Conservation (phyloP, 2,888 invertebrate genomes). For the Drosophila parthenogenetica region DNA sequence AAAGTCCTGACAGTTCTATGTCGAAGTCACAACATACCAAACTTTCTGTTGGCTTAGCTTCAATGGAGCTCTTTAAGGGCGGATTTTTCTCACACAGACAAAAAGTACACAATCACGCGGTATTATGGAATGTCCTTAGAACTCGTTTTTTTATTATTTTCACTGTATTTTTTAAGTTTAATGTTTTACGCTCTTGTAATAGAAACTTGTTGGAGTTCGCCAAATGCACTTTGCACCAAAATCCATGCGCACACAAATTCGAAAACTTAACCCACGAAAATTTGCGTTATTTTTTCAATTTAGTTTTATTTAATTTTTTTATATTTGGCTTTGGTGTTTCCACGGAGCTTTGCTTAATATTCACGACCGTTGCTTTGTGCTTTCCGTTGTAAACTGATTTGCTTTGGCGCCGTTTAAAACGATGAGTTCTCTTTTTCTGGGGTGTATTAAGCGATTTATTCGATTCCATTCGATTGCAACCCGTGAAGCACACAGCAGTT, state of each 20-base stretch:
- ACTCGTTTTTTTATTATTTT: slow-evolving; percentile 3
- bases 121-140: slow-evolving; percentile 28
- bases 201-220: slow-evolving; percentile 49
- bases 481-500: slow-evolving; percentile 21
- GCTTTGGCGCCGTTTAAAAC: slow-evolving; percentile 69
- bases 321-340: slow-evolving; percentile 9
- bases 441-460: slow-evolving; percentile 39
- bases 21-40: slow-evolving; percentile 63
- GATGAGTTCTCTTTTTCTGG: slow-evolving; percentile 36
- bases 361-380: slow-evolving; percentile 84
- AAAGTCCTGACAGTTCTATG: slow-evolving; percentile 35
- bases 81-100: slow-evolving; percentile 63
- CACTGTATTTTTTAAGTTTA: slow-evolving; percentile 13
- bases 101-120: slow-evolving; percentile 37
- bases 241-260: slow-evolving; percentile 9
- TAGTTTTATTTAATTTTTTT: slow-evolving; percentile 5
- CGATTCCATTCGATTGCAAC: slow-evolving; percentile 49
- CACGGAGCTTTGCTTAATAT: slow-evolving; percentile 64
- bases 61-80: slow-evolving; percentile 59
- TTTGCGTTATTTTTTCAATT: slow-evolving; percentile 33
- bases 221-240: slow-evolving; percentile 30
- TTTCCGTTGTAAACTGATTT: slow-evolving; percentile 84
- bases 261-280: slow-evolving; percentile 31
- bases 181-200: slow-evolving; percentile 13
- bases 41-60: slow-evolving; percentile 75